Evolutionary conservation across 2,113 vertebrate species (phyloP).

Genomic region (Turdus rufiventris): DNA sequence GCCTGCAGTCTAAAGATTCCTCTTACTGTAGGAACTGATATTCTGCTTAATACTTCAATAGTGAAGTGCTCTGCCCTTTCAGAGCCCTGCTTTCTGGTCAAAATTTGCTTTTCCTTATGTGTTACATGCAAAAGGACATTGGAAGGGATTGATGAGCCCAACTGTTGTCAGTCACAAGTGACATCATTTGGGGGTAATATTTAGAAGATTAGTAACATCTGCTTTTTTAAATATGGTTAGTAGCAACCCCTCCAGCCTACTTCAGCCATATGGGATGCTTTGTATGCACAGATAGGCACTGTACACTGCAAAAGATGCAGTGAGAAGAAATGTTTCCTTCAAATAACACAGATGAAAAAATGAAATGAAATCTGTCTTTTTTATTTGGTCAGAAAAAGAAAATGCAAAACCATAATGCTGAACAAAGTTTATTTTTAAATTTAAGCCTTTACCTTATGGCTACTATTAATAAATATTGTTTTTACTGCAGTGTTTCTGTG

Average conservation of each 20-base stretch:
- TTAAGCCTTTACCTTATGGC: neutral
- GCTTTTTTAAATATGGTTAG: constrained; percentile 69
- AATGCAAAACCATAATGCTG: neutral
- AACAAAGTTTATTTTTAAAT: neutral
- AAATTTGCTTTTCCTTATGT: neutral
- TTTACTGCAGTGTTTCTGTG: neutral
- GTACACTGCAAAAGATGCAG: neutral
- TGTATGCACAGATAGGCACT: constrained; percentile 1
- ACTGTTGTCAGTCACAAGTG: constrained; percentile 60
- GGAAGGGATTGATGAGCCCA: constrained; percentile 43
- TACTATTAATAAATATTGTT: neutral
- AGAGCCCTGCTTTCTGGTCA: neutral
- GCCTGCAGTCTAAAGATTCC: neutral
- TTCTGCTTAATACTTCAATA: neutral
- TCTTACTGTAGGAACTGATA: neutral
- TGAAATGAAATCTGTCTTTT: neutral
- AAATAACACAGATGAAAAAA: neutral
- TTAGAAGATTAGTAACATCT: constrained; percentile 76
- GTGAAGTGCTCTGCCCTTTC: neutral
- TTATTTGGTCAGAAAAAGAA: neutral
- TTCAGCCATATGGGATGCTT: constrained; percentile 61
- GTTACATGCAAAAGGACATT: neutral
- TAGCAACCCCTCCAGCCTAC: constrained; percentile 66
- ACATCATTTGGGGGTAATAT: constrained; percentile 61
- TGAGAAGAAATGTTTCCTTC: constrained; percentile 1